Base-by-base conservation (phyloP, 2,113 vertebrate species). In the Lanius collurio region DNA sequence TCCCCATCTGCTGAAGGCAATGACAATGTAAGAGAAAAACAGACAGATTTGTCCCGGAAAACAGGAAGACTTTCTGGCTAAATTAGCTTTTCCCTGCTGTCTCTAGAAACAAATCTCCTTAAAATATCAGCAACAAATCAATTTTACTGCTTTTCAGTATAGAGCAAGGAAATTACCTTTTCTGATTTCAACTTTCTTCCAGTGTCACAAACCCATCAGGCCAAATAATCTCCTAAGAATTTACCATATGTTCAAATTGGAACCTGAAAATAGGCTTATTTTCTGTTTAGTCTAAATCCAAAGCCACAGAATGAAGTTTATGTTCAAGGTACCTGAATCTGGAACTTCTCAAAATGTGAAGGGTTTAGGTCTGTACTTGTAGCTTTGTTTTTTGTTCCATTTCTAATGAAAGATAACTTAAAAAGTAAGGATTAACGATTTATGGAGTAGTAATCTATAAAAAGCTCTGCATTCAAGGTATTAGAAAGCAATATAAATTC, bases 401-500 rank as follows among this genome's bases (percentile, higher is more conserved):
- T 92, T 80, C 71, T 81, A 95, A 78, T 28, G 39, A 89, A 93
- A 92, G 80, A 81, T 86, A 96, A 86, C 56, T 64, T 81, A 2
- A 90, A 90, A 96, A 88, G 83, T 57, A 83, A 81, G 44, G 85
- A 93, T 90, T 92, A 93, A 81, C 0, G 0, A 88, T 94, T 95
- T 95, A 93, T 81, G 71, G 68, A 62, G 76, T 89, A 86, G 46
- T 83, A 94, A 94, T 56, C 93, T 87, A 88, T 87, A 78, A 94
- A 95, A 90, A 88, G 39, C 71, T 87, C 88, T 86, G 68, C 76
- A 96, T 92, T 76, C 56, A 68, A 71, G 56, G 56, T 57, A 96
- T 95, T 94, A 94, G 83, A 95, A 95, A 94, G 90, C 68, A 94
- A 94, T 94, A 95, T 81, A 96, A 95, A 96, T 96, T 95, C 77